Evolutionary conservation across 2,113 vertebrate genomes (phyloP).

Genomic region (Gyps fulvus): DNA sequence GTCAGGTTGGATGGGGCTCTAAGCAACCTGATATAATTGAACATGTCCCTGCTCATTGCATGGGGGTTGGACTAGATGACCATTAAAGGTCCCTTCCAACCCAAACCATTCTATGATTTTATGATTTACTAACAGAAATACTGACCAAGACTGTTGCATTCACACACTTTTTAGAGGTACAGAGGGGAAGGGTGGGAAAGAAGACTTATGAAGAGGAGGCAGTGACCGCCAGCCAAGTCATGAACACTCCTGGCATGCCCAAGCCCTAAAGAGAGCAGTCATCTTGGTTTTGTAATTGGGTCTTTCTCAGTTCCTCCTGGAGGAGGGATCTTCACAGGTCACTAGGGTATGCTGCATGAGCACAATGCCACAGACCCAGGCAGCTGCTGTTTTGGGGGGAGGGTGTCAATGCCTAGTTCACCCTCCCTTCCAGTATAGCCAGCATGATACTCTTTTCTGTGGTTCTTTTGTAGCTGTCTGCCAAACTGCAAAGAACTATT

Average conservation of each 20-base stretch:
- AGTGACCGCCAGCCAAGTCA: neutral
- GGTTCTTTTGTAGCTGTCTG: neutral
- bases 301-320: neutral
- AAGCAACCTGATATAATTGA: neutral
- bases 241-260: neutral
- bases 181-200: neutral
- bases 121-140: neutral
- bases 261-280: neutral
- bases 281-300: neutral
- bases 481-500: neutral
- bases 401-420: neutral
- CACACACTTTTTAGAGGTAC: neutral
- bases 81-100: neutral
- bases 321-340: neutral
- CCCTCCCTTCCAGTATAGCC: neutral
- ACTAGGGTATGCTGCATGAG: neutral
- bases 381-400: neutral
- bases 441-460: neutral
- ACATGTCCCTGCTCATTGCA: neutral
- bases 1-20: neutral
- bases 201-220: neutral
- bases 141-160: rapidly evolving
- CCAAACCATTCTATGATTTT: neutral
- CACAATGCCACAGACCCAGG: rapidly evolving
- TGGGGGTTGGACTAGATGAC: neutral